phyloP scores from a whole-genome alignment of 2,888 invertebrate genomes.

The Ophion ellenae region DNA sequence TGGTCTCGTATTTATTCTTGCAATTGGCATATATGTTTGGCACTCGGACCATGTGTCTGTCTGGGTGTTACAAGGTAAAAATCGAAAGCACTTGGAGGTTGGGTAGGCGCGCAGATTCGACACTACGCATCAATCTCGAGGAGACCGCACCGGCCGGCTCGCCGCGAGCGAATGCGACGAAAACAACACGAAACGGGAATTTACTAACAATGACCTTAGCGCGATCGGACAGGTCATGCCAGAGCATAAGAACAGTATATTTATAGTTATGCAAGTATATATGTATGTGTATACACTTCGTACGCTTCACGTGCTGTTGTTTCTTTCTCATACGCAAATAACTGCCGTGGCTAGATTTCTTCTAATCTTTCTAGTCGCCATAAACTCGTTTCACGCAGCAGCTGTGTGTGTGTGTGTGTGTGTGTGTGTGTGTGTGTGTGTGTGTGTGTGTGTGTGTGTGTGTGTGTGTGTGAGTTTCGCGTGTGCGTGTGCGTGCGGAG shows the following conservation, averaged over 20 bases:
- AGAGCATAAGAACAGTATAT: background rate
- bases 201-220: constrained; percentile 24
- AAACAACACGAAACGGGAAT: constrained; percentile 42
- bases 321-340: background rate
- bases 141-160: constrained; percentile 37
- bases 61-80: constrained; percentile 28
- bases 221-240: constrained; percentile 1
- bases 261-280: background rate
- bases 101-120: background rate
- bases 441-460: background rate
- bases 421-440: background rate
- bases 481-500: too few species aligned
- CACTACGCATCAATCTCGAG: constrained; percentile 12
- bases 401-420: background rate
- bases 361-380: background rate
- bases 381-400: background rate
- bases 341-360: background rate
- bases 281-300: background rate
- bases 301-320: background rate
- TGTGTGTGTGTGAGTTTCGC: too few species aligned
- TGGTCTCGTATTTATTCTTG: constrained; percentile 13
- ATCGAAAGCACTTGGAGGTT: background rate
- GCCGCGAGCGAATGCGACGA: constrained; percentile 32
- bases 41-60: background rate
- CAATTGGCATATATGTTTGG: constrained; percentile 24